phyloP scores from a whole-genome alignment of 2,113 vertebrate genomes.

The Brachyhypopomus occidentalis region DNA sequence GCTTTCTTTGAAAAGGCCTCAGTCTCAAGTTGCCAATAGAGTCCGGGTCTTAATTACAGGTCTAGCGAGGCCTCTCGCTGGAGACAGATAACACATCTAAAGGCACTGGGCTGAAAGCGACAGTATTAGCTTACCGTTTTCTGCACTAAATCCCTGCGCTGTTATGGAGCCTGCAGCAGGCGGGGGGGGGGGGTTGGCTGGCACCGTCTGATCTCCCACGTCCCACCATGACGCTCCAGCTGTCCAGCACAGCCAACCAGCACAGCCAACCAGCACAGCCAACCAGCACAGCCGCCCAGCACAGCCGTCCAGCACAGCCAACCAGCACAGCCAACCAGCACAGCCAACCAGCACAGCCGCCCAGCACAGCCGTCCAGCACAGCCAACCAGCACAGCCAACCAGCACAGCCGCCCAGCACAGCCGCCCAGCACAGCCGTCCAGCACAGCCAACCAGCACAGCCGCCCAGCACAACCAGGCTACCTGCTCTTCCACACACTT shows the following conservation, averaged over 20 bases:
- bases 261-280: too few species aligned
- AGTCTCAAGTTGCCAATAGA: slow-evolving; percentile 51
- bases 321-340: too few species aligned
- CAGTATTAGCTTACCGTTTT: slow-evolving; percentile 52
- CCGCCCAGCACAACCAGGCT: not conserved
- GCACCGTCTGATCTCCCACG: slow-evolving; percentile 44
- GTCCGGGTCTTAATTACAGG: slow-evolving; percentile 55
- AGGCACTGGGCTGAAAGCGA: slow-evolving; percentile 53
- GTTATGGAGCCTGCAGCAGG: slow-evolving; percentile 38
- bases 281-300: too few species aligned
- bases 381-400: too few species aligned
- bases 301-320: too few species aligned
- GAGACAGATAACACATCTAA: slow-evolving; percentile 59
- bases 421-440: too few species aligned
- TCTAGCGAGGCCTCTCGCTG: slow-evolving; percentile 45
- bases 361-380: too few species aligned
- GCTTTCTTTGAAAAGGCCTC: slow-evolving; percentile 38
- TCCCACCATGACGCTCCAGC: not conserved
- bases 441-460: too few species aligned
- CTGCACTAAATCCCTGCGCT: slow-evolving; percentile 52
- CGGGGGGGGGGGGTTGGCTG: slow-evolving; percentile 1
- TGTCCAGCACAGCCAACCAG: too few species aligned
- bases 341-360: too few species aligned
- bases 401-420: too few species aligned
- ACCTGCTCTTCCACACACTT: slow-evolving; percentile 6